Conservation (phyloP, 37 sponge, comb jelly and placozoan species). For the Spongilla lacustris region DNA sequence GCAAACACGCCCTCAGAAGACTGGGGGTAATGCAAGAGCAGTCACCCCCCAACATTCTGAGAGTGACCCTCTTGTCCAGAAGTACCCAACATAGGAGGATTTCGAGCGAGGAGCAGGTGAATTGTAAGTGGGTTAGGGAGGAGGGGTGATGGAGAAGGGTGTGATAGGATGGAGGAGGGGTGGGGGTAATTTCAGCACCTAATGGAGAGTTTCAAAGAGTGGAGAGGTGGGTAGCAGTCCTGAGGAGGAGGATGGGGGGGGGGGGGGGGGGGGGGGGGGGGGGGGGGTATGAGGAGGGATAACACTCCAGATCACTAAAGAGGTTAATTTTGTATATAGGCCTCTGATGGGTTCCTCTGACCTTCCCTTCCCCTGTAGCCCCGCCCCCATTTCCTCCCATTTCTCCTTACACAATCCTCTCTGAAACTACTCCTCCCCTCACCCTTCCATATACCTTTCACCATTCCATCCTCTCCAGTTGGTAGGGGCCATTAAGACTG, state of each 20-base stretch:
- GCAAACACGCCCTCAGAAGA: constrained; percentile 57
- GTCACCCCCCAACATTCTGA: constrained; percentile 38
- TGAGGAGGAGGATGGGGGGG: not conserved
- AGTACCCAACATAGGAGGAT: constrained; percentile 78
- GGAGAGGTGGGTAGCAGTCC: no score
- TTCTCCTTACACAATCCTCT: no score
- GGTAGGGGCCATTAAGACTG: constrained; percentile 63
- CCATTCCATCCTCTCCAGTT: constrained; percentile 17
- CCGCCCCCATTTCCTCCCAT: not conserved
- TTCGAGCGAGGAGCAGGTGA: constrained; percentile 80
- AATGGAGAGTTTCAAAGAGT: no score
- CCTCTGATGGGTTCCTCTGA: not conserved
- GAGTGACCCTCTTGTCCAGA: constrained; percentile 82
- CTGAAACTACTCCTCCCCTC: no score
- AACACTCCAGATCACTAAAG: no score
- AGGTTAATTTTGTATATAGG: not conserved
- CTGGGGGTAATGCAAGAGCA: constrained; percentile 56
- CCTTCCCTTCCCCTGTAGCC: no score
- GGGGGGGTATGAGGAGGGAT: not conserved
- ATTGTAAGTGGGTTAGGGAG: no score
- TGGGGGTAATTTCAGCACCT: no score
- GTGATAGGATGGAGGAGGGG: no score
- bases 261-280: not conserved
- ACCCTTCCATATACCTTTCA: no score
- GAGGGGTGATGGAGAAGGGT: no score